phyloP scores from a whole-genome alignment of 1,140 invertebrate species.

The Drosophila melanica region DNA sequence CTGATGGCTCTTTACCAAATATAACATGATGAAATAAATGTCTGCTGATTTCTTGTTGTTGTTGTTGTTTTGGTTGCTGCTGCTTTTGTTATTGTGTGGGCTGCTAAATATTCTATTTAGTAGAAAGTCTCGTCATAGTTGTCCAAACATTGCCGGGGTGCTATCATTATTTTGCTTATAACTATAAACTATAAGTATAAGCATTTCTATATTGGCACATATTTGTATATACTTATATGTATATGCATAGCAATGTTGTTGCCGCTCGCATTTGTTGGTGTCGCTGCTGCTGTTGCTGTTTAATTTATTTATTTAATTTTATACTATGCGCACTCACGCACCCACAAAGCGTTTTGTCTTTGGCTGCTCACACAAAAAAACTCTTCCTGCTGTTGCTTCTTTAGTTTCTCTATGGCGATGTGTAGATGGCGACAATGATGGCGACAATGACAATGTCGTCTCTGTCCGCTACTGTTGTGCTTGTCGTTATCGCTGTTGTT shows the following conservation, averaged over 20 bases:
- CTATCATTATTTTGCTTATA: constrained; percentile 28
- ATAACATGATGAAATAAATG: constrained; percentile 63
- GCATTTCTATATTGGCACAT: constrained; percentile 66
- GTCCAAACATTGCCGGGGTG: constrained; percentile 64
- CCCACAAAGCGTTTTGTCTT: constrained; percentile 57
- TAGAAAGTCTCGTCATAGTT: constrained; percentile 46
- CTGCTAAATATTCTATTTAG: constrained; percentile 55
- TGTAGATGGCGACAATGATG: constrained; percentile 42
- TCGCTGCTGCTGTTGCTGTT: constrained; percentile 40
- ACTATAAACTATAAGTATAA: constrained; percentile 49
- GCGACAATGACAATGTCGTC: constrained; percentile 57
- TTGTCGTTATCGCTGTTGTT: constrained; percentile 33
- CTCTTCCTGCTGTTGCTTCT: constrained; percentile 72
- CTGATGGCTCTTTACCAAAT: constrained; percentile 17
- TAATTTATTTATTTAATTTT: constrained; percentile 76
- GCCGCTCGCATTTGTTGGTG: constrained; percentile 60
- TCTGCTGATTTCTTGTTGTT: constrained; percentile 21
- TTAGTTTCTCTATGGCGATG: constrained; percentile 47
- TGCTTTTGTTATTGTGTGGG: constrained; percentile 44
- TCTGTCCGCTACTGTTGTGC: constrained; percentile 21
- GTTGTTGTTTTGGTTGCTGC: constrained; percentile 7
- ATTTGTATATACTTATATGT: constrained; percentile 39
- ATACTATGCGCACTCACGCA: constrained; percentile 81
- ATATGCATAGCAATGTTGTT: constrained; percentile 55
- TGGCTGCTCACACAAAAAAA: constrained; percentile 52